A percentile compares a stretch with the other conserved stretches of the same genome.
Conservation (phyloP, 2,113 vertebrate species). For the Neolamprologus hecqui region DNA sequence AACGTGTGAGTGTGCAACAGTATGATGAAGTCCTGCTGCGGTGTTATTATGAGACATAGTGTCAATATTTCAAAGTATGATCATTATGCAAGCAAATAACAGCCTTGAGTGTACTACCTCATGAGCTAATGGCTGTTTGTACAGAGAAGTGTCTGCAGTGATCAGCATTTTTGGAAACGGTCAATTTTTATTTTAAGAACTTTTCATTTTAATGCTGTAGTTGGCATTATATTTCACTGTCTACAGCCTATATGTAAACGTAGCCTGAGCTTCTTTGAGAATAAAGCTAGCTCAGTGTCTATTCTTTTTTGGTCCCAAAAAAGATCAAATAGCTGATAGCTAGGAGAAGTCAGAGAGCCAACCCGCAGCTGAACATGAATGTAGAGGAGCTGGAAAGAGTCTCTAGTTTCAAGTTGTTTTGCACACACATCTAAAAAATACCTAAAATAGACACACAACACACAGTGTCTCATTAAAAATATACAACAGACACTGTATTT, state of each 20-base stretch:
- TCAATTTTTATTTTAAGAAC: neutral
- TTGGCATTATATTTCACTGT: neutral
- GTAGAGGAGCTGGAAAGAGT: neutral
- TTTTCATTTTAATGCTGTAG: neutral
- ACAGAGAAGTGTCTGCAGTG: neutral
- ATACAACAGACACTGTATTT: neutral
- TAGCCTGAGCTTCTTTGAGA: neutral
- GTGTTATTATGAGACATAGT: neutral
- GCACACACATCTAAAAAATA: neutral
- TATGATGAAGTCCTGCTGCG: neutral
- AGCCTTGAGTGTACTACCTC: neutral
- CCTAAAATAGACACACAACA: neutral
- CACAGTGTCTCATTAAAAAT: neutral
- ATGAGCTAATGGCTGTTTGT: neutral
- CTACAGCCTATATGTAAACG: neutral
- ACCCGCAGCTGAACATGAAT: neutral
- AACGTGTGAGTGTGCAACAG: neutral
- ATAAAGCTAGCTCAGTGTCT: neutral
- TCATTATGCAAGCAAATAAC: neutral
- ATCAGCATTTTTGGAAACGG: neutral
- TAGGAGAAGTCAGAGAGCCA: neutral
- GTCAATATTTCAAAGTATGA: neutral
- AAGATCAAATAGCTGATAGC: neutral
- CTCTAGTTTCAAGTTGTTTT: neutral
- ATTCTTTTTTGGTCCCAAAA: neutral